phyloP scores from a whole-genome alignment of 2,113 vertebrate genomes.

The Megaceryle maxima region DNA sequence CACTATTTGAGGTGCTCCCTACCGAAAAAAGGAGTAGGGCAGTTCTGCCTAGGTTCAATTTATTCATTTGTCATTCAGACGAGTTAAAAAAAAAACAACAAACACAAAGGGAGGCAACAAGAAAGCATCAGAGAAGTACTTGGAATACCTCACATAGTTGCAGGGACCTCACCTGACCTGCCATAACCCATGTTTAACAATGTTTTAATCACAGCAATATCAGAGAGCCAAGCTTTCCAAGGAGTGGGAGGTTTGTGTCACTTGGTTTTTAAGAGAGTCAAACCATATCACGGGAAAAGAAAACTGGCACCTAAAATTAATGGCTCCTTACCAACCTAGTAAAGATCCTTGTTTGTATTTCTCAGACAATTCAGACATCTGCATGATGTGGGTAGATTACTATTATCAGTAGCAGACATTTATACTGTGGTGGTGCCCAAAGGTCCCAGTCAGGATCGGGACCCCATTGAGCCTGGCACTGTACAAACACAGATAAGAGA shows the following conservation, averaged over 20 bases:
- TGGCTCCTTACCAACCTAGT: slow-evolving; percentile 30
- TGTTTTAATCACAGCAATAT: slow-evolving; percentile 31
- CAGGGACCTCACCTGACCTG: slow-evolving; percentile 55
- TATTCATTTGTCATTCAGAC: slow-evolving; percentile 18
- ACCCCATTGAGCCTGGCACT: slow-evolving; percentile 57
- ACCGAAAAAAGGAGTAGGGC: not conserved
- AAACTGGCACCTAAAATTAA: slow-evolving; percentile 57
- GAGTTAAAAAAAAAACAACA: slow-evolving; percentile 3
- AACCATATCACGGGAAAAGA: slow-evolving; percentile 7
- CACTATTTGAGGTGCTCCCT: not conserved
- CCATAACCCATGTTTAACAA: not conserved
- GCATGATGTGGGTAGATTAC: slow-evolving; percentile 52
- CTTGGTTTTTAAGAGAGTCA: slow-evolving; percentile 14
- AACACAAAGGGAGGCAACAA: not conserved
- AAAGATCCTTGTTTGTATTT: slow-evolving; percentile 65
- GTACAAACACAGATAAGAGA: slow-evolving; percentile 65
- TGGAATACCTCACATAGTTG: slow-evolving; percentile 13
- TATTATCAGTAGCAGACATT: slow-evolving; percentile 65
- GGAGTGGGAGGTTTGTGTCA: slow-evolving; percentile 26
- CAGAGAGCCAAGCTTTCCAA: slow-evolving; percentile 10
- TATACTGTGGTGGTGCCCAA: slow-evolving; percentile 46
- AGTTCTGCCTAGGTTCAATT: not conserved
- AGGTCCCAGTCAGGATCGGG: not conserved
- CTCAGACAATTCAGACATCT: slow-evolving; percentile 63
- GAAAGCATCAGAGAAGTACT: not conserved